Conservation (phyloP, 2,113 vertebrate genomes). For the Cisticola juncidis region DNA sequence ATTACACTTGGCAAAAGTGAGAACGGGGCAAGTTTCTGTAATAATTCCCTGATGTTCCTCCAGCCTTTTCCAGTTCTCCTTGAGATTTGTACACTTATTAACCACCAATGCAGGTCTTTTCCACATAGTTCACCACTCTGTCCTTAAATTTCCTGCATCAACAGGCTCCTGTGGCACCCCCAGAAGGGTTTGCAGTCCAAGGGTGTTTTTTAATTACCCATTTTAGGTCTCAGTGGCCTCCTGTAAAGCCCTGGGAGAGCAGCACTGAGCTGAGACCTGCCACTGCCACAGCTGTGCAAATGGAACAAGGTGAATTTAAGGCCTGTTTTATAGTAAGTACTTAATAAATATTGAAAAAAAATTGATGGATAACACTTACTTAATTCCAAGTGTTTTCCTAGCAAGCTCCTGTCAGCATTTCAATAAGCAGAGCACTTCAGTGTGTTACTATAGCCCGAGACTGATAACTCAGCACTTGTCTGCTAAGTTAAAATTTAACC, state of each 20-base stretch:
- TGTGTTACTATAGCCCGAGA: neutral
- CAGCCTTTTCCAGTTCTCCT: neutral
- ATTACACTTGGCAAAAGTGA: neutral
- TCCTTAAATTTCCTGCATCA: neutral
- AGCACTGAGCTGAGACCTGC: neutral
- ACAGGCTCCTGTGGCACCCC: neutral
- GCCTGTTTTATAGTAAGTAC: neutral
- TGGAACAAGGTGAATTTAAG: neutral
- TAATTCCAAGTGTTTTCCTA: neutral
- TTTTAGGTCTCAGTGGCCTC: neutral
- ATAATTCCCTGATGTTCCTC: neutral
- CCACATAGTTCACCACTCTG: neutral
- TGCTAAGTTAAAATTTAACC: neutral
- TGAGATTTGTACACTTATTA: neutral
- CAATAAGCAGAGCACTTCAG: neutral
- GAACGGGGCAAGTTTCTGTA: neutral
- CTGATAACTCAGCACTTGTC: neutral
- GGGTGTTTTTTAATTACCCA: neutral
- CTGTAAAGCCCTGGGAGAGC: neutral
- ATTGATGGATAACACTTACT: neutral
- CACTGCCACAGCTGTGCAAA: neutral
- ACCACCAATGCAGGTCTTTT: neutral
- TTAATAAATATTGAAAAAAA: neutral
- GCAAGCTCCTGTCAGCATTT: neutral
- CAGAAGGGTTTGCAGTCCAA: neutral